Percentiles rank a stretch among this genome's conserved stretches.
phyloP scores from a whole-genome alignment of 2,888 invertebrate genomes.

The Eupithecia subumbrata region DNA sequence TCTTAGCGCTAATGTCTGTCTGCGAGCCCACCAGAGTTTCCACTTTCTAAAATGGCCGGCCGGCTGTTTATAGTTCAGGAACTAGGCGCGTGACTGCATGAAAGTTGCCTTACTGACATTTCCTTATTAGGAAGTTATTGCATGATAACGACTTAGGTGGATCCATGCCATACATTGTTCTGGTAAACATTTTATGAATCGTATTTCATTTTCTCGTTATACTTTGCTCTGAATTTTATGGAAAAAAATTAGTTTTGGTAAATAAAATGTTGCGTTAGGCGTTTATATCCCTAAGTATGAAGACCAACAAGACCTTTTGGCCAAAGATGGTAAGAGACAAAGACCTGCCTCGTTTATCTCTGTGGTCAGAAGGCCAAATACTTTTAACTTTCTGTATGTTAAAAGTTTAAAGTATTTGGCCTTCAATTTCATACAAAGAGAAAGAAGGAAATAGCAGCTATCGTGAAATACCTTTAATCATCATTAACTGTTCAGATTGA shows the following conservation, averaged over 20 bases:
- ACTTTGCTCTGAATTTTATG: not conserved
- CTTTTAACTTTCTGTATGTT: not conserved
- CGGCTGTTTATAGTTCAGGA: constrained; percentile 78
- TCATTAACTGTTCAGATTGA: constrained; percentile 66
- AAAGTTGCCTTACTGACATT: constrained; percentile 76
- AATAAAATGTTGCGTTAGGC: not conserved
- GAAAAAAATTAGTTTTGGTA: not conserved
- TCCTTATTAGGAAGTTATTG: constrained; percentile 57
- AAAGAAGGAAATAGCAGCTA: constrained; percentile 31
- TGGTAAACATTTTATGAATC: not conserved
- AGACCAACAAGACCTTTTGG: not conserved
- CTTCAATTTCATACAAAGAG: constrained; percentile 23
- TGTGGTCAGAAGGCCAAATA: not conserved
- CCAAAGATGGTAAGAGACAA: not conserved
- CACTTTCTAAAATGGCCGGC: constrained; percentile 81
- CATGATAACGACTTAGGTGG: not conserved
- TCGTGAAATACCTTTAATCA: constrained; percentile 57
- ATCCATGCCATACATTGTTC: not conserved
- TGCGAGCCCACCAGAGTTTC: constrained; percentile 67
- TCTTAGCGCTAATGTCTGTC: constrained; percentile 73
- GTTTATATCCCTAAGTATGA: not conserved
- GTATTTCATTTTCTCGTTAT: not conserved
- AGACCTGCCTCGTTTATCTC: not conserved
- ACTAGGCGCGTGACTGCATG: constrained; percentile 67
- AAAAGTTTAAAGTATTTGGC: constrained; percentile 7